Base-by-base conservation (phyloP, 2,888 invertebrate species). In the Cephonodes hylas region DNA sequence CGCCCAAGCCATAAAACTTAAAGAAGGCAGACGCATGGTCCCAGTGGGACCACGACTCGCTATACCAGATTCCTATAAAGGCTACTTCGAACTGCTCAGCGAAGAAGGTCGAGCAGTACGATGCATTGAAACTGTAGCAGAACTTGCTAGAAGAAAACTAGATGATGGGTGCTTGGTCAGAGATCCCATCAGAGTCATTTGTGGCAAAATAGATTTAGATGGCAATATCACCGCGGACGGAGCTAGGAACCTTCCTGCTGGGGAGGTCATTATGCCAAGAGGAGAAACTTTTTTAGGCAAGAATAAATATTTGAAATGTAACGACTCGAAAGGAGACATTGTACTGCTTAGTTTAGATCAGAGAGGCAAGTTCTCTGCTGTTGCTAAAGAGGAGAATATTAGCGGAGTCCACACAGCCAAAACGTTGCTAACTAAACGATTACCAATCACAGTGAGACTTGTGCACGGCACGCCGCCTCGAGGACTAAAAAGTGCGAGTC, bases 391-490 rank as follows among this genome's bases (percentile, higher is more conserved):
- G 85, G 97, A 97, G 78, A 98, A 97, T 89, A 98, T 99, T 68
- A 97, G 97, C 81, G 98, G 98, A 22, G 98, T 98, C 18, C 98
- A 99, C 86, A 96, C 97, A 67, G 97, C 98, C 15, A 95, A 96
- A 80, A 98, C 97, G 76, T 93, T 99, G 69, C 90, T 98, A 62
- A 95, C 96, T 69, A 99, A 98, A 87, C 94, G 98, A 69, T 94
- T 99, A 90, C 99, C 99, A 27, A 93, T 99, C 69, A 98, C 98
- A 69, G 98, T 99, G 15, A 94, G 98, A 77, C 93, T 98, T 76
- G 98, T 98, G 3, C 97, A 98, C 79, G 98, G 98, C 31, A 96
- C 96, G 59, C 95, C 96, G 42, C 98, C 98, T 0, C 93, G 96
- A 82, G 96, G 97, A 0, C 88, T 97, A 18, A 97, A 97, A 84